These are phyloP conservation scores for Drosophila setifemur DNA, from an alignment of 1,140 invertebrate genomes.

Conservation along the genomic window DNA sequence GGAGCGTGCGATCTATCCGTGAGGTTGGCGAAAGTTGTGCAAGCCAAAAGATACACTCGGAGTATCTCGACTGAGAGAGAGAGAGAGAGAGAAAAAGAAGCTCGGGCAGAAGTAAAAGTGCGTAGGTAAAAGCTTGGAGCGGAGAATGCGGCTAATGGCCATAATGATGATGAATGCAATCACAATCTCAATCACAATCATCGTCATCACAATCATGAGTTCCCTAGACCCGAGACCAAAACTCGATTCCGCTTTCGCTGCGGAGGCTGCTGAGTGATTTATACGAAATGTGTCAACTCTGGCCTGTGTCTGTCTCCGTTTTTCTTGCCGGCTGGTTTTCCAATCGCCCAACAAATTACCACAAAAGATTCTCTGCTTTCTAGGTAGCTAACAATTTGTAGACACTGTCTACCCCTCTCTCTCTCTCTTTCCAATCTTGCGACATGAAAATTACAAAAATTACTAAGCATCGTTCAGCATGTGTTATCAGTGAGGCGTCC, in stretches of 20 bases:
- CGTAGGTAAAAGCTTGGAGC: slow-evolving; percentile 65
- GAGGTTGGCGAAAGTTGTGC: slow-evolving; percentile 60
- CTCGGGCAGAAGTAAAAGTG: slow-evolving; percentile 58
- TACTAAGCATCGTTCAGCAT: slow-evolving; percentile 47
- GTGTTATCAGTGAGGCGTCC: slow-evolving; percentile 63
- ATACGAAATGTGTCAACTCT: slow-evolving; percentile 61
- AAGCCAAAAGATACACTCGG: slow-evolving; percentile 3
- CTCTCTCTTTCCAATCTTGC: slow-evolving; percentile 4
- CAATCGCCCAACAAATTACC: slow-evolving; percentile 53
- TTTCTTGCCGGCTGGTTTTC: slow-evolving; percentile 37
- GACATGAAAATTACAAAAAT: slow-evolving; percentile 48
- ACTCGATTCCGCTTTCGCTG: slow-evolving; percentile 44
- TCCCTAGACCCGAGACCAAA: slow-evolving; percentile 29
- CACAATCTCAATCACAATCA: slow-evolving; percentile 56
- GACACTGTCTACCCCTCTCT: slow-evolving; percentile 10
- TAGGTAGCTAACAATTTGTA: slow-evolving; percentile 43
- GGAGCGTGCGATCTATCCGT: slow-evolving; percentile 67
- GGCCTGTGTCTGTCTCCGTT: slow-evolving; percentile 5
- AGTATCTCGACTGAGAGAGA: slow-evolving; percentile 1
- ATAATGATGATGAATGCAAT: slow-evolving; percentile 78
- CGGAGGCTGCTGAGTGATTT: slow-evolving; percentile 52
- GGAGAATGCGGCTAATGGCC: slow-evolving; percentile 52
- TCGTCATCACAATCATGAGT: slow-evolving; percentile 23
- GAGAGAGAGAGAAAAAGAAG: slow-evolving; percentile 2
- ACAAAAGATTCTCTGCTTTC: slow-evolving; percentile 35